These are phyloP conservation scores for Rhinoraja longicauda DNA, from an alignment of 2,797 vertebrate genomes.

Conservation along the genomic window DNA sequence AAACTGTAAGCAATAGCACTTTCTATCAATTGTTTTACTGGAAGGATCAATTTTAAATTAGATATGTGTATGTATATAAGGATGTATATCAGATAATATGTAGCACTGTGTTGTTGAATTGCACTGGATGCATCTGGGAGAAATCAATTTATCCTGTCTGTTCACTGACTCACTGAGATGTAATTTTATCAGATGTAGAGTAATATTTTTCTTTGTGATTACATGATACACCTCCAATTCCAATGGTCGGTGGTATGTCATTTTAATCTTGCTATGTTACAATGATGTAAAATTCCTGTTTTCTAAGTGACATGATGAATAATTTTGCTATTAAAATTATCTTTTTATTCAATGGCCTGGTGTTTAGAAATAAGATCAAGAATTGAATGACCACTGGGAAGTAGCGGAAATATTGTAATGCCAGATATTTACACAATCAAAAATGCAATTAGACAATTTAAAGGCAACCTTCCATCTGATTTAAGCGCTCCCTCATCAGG, in stretches of 20 bases:
- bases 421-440: background rate
- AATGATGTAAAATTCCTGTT: background rate
- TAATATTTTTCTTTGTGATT: conserved; percentile 11
- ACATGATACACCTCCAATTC: background rate
- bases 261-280: conserved; percentile 19
- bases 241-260: background rate
- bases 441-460: background rate
- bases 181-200: background rate
- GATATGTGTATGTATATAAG: background rate
- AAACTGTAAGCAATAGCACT: conserved; percentile 18
- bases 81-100: background rate
- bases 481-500: too few species aligned
- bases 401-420: background rate
- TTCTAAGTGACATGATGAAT: background rate
- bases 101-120: background rate
- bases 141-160: conserved; percentile 1
- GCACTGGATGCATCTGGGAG: conserved; percentile 18
- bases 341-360: conserved; percentile 12
- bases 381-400: background rate
- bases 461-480: background rate
- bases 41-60: background rate
- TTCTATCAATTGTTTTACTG: conserved; percentile 18
- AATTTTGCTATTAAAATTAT: background rate
- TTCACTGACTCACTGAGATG: background rate
- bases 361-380: background rate